Evolutionary conservation across 2,888 invertebrate species (phyloP).

Genomic region (Loripinus fragilis): DNA sequence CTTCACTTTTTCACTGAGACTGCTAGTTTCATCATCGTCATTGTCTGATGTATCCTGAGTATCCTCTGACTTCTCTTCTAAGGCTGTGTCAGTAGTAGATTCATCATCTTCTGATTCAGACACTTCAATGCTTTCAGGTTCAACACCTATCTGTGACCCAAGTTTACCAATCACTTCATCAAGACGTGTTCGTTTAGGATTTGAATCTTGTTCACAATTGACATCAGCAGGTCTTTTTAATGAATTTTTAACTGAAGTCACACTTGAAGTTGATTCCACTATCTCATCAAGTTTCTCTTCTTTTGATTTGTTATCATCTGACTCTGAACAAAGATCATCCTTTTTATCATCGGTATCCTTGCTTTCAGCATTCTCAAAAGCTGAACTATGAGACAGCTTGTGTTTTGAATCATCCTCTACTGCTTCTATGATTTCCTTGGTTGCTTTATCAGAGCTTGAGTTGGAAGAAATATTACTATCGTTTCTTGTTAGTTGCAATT

Average conservation of each 20-base stretch:
- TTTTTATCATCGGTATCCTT: neutral
- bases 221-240: conserved; percentile 59
- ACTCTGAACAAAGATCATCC: conserved; percentile 1
- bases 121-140: conserved; percentile 62
- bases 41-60: conserved; percentile 17
- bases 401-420: neutral
- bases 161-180: conserved; percentile 68
- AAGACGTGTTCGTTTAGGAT: conserved; percentile 64
- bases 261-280: conserved; percentile 20
- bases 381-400: neutral
- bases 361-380: neutral
- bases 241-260: conserved; percentile 16
- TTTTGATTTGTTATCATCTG: conserved; percentile 2
- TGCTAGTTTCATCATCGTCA: conserved; percentile 6
- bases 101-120: conserved; percentile 65
- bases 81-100: conserved; percentile 49
- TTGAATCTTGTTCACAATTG: conserved; percentile 22
- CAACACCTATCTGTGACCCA: conserved; percentile 61
- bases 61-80: conserved; percentile 53
- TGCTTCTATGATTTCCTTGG: neutral
- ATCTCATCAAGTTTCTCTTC: neutral
- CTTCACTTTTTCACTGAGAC: conserved; percentile 30
- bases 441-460: neutral
- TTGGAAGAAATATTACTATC: neutral
- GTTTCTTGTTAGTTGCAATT: neutral